These are phyloP conservation scores for Sigmodon hispidus DNA, from an alignment of 2,113 vertebrate genomes.

Conservation along the genomic window DNA sequence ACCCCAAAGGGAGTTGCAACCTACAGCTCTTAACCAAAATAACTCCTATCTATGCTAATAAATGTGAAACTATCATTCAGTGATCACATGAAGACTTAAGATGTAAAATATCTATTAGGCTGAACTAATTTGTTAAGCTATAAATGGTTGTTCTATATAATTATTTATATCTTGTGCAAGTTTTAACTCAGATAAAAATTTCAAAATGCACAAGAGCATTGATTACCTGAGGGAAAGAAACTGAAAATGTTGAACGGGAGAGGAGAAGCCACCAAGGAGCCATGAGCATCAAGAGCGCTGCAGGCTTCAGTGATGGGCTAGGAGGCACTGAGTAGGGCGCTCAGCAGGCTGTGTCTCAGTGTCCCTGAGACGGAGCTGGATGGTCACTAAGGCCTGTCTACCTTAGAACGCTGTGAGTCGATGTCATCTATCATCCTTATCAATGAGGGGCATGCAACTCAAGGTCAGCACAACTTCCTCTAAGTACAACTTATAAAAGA, in stretches of 20 bases:
- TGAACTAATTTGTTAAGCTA: conserved; percentile 15
- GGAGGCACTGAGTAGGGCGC: fast-evolving
- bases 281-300: background rate
- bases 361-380: background rate
- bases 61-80: background rate
- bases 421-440: background rate
- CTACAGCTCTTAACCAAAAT: background rate
- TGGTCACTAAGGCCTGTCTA: background rate
- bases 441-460: background rate
- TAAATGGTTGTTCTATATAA: background rate
- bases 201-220: background rate
- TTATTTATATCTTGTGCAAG: background rate
- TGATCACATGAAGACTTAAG: conserved; percentile 30
- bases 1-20: background rate
- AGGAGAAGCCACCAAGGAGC: background rate
- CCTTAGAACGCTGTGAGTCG: background rate
- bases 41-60: background rate
- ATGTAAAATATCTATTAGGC: conserved; percentile 17
- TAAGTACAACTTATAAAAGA: background rate
- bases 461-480: background rate
- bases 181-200: conserved; percentile 31
- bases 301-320: background rate
- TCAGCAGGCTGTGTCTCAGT: background rate
- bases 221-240: background rate
- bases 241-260: background rate